These are phyloP conservation scores for Sapayoa aenigma DNA, from an alignment of 2,113 vertebrate genomes.

Conservation along the genomic window DNA sequence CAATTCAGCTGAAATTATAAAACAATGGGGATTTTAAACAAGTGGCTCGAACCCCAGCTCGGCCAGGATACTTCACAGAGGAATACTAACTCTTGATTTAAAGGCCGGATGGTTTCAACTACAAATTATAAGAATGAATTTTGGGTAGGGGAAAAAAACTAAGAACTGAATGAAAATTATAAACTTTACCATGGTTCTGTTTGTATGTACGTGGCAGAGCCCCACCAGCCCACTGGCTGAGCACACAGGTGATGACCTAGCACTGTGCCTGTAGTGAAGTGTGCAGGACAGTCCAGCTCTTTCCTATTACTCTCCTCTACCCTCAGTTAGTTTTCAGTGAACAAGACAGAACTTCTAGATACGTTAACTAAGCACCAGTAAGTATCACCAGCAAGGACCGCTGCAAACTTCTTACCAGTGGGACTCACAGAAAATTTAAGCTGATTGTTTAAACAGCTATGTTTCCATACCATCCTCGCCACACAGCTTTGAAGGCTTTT, in stretches of 20 bases:
- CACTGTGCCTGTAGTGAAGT: neutral
- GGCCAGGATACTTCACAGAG: neutral
- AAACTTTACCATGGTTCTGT: neutral
- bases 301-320: neutral
- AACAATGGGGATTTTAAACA: neutral
- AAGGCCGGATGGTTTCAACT: neutral
- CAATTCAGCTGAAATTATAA: constrained; percentile 19
- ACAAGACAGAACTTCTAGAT: neutral
- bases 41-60: neutral
- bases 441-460: neutral
- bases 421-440: neutral
- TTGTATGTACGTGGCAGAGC: neutral
- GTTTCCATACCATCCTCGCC: neutral
- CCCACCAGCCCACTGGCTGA: neutral
- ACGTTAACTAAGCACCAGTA: neutral
- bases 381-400: neutral
- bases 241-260: neutral
- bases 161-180: neutral
- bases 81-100: neutral
- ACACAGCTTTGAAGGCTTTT: neutral
- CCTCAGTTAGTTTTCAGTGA: neutral
- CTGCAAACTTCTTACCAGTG: neutral
- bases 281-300: neutral
- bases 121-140: neutral
- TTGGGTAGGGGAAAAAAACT: neutral